Conservation (phyloP, 1,140 invertebrate species). For the Anastrepha ludens region DNA sequence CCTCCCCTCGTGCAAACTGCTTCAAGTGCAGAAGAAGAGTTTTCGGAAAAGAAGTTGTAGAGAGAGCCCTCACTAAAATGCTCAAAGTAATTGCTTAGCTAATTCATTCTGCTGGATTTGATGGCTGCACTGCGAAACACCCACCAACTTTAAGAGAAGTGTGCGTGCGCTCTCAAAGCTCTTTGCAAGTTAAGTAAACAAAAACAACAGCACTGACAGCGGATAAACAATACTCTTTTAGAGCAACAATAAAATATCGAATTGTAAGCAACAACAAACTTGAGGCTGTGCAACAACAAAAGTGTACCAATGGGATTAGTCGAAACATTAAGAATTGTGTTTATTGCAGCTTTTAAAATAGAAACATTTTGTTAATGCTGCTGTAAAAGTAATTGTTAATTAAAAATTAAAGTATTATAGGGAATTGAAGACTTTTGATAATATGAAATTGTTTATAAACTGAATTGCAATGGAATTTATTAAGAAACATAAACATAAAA, state of each 20-base stretch:
- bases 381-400: neutral
- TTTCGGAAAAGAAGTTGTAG: too few species aligned
- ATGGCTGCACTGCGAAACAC: neutral
- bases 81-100: too few species aligned
- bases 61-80: too few species aligned
- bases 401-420: neutral
- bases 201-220: slow-evolving; percentile 1
- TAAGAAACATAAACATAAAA: too few species aligned
- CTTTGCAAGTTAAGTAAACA: neutral
- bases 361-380: neutral
- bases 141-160: neutral
- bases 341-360: neutral
- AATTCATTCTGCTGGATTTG: neutral
- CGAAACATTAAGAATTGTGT: neutral
- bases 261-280: neutral
- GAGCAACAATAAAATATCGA: neutral
- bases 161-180: neutral
- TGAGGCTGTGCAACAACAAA: neutral
- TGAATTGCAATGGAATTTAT: too few species aligned
- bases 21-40: too few species aligned
- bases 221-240: neutral
- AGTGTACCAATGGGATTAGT: neutral
- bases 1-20: too few species aligned
- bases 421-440: neutral
- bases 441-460: too few species aligned